Evolutionary conservation across 1,140 invertebrate genomes (phyloP).

Genomic region (Metaphire vulgaris): DNA sequence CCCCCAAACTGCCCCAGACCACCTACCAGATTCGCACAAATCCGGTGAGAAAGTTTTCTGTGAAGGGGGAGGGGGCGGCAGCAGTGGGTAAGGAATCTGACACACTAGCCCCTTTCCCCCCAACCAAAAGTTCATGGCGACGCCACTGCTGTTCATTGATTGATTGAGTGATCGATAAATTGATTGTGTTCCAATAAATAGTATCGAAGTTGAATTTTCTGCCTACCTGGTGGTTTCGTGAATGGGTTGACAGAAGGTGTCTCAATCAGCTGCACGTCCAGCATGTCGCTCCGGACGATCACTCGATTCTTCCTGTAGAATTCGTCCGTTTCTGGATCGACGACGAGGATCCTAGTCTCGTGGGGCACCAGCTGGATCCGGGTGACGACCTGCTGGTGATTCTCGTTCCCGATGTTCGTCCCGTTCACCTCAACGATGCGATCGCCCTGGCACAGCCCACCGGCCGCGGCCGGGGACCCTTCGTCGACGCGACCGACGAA

Average conservation of each 20-base stretch:
- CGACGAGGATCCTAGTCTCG: conserved; percentile 81
- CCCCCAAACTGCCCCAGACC: too few species aligned
- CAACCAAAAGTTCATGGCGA: too few species aligned
- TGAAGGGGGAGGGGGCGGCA: too few species aligned
- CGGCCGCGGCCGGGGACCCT: conserved; percentile 79
- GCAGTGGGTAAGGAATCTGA: too few species aligned
- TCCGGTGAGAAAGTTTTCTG: too few species aligned
- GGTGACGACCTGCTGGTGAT: conserved; percentile 72
- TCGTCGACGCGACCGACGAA: conserved; percentile 96
- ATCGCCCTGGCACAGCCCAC: conserved; percentile 81
- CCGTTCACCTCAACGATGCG: conserved; percentile 69
- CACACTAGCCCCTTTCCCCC: too few species aligned
- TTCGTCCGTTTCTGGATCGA: conserved; percentile 70
- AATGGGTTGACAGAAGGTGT: conserved; percentile 1
- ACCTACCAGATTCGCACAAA: too few species aligned
- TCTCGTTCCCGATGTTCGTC: conserved; percentile 75
- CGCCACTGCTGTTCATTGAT: too few species aligned
- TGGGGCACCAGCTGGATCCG: conserved; percentile 69
- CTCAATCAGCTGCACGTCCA: neutral
- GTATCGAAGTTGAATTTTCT: too few species aligned
- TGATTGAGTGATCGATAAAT: too few species aligned
- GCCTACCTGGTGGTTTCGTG: conserved; percentile 3
- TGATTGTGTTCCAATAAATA: too few species aligned
- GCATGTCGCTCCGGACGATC: conserved; percentile 59
- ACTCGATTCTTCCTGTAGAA: conserved; percentile 65